Evolutionary conservation across 2,888 invertebrate species (phyloP), one percentile per base, ranked within the genome.

Genomic region (Exephanes ischioxanthus): DNA sequence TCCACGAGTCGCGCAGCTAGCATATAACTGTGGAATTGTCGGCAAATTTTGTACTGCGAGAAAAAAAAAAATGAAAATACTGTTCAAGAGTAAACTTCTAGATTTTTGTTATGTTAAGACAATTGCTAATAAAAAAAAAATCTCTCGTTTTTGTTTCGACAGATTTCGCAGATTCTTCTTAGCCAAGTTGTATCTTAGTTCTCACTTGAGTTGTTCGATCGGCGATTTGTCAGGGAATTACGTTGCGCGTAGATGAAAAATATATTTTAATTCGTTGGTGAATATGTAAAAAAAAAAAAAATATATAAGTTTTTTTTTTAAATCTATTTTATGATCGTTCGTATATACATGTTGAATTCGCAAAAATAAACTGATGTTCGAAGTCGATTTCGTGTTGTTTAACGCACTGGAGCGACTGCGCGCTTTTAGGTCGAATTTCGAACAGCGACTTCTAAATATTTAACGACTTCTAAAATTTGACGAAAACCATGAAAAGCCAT

Each of bases 261-360:
- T 26, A 68, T 26, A 58, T 16, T 61, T 61, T 33, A 41, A 58
- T 80, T n/a, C 41, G 53, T 68, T 68, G 37, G 41, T 26, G 41
- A 75, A 26, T n/a, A 61, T 81, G 70, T 80, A 67, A 72, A 26
- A 72, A 82, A 72, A 26, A 72, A 82, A 53, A 55, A 55, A 5
- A 19, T 26, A 26, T 26, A 26, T 26, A 26, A 26, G 2, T 2
- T 5, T 53, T 55, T 45, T 45, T 80, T 14, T 41, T 16, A 11
- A 22, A 30, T 26, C 1, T 5, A 82, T 55, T 37, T 19, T 14
- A 55, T 22, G 22, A 33, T 26, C 19, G 58, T 58, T 22, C 37
- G 16, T 53, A 71, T 30, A 48, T 16, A 61, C 19, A 41, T 67
- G 30, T 71, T 76, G 0, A 53, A 53, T 41, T 53, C 41, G 53